Evolutionary conservation across 2,113 vertebrate genomes (phyloP), one percentile per base, ranked within the genome.

Genomic region (Hypomesus transpacificus): DNA sequence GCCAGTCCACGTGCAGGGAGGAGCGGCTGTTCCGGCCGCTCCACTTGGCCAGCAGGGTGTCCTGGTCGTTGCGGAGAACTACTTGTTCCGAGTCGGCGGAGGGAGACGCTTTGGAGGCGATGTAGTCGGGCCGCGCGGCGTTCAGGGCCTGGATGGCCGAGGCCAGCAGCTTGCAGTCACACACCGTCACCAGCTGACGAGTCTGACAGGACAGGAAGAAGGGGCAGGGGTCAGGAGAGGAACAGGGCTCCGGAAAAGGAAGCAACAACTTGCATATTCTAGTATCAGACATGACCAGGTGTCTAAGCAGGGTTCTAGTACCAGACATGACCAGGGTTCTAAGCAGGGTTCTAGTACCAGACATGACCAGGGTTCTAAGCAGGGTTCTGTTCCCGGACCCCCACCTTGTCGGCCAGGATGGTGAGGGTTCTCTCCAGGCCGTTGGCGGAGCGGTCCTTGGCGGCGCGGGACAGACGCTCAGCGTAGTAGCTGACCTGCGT

Each of bases 401-500:
- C 16, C 88, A 97, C 95, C 96, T 98, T 99, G 82, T 99, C 97
- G 53, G 96, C 93, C 76, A 99, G 88, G 80, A 95, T 97, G 71
- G 95, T 90, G 0, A 99, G 94, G 0, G 96, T 98, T 88, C 97
- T 94, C 86, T 99, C 95, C 71, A 99, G 92, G 18, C 96, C 96
- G 31, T 94, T 96, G 82, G 96, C 90, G 1, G 97, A 99, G 75
- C 93, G 93, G 20, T 98, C 97, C 88, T 95, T 98, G 71, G 97
- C 97, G 0, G 96, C 94, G 74, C 97, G 90, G 0, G 97, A 98
- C 46, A 99, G 95, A 46, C 97, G 91, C 84, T 98, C 97, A 1
- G 96, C 94, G 7, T 99, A 99, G 91, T 98, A 99, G 90, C 94
- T 94, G 86, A 99, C 97, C 93, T 99, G 97, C 0, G 97, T 98